These are phyloP conservation scores for Branchinecta lindahli DNA, from an alignment of 1,140 invertebrate genomes.

Conservation along the genomic window DNA sequence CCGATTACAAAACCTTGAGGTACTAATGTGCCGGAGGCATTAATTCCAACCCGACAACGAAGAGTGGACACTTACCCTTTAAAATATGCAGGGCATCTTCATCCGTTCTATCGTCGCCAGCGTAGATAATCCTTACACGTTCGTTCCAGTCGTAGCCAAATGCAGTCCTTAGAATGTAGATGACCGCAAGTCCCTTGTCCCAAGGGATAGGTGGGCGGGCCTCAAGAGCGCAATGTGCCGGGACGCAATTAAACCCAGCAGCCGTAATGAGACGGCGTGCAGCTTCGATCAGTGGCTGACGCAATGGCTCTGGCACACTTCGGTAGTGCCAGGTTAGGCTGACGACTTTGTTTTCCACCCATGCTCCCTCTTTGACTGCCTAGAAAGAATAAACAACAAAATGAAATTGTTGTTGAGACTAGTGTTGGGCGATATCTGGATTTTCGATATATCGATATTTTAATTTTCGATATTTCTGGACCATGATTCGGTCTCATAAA, in stretches of 20 bases:
- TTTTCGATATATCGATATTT: no score
- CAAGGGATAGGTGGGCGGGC: constrained; percentile 73
- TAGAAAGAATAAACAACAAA: constrained; percentile 26
- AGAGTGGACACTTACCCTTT: constrained; percentile 24
- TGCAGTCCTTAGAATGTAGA: constrained; percentile 71
- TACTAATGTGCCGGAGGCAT: no score
- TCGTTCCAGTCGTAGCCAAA: constrained; percentile 83
- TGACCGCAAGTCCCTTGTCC: constrained; percentile 77
- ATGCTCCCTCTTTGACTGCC: constrained; percentile 68
- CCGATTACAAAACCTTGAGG: no score
- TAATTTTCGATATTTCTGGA: no score
- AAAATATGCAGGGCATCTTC: constrained; percentile 76
- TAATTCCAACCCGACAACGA: no score
- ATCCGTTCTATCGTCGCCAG: constrained; percentile 73
- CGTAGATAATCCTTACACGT: constrained; percentile 73
- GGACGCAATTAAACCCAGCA: constrained; percentile 52
- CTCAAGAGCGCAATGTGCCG: constrained; percentile 67
- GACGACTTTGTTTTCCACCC: constrained; percentile 81
- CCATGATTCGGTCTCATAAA: no score
- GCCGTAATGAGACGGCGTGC: constrained; percentile 53
- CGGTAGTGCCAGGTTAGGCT: constrained; percentile 74
- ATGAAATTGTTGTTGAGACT: not conserved
- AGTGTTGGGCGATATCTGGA: not conserved
- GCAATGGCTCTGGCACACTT: constrained; percentile 23
- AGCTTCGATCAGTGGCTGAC: constrained; percentile 45